Base-by-base conservation (phyloP, 2,797 vertebrate species). In the Liasis olivaceus region DNA sequence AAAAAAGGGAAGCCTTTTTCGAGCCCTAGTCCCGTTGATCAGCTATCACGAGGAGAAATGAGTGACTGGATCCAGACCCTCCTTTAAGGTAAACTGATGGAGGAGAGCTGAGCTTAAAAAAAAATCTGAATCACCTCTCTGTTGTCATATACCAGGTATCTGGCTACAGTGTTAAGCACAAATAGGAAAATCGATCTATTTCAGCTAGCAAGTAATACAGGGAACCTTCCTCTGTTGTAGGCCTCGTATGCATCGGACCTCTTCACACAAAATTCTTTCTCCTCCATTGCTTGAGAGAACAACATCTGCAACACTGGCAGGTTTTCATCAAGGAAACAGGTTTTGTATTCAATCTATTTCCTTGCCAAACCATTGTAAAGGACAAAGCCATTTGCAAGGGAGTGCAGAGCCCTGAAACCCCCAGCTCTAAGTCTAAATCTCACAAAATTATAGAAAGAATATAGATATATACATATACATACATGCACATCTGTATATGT, bases 401-500 rank as follows among this genome's bases (percentile, higher is more conserved):
- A 47, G 36, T 47, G 3, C 20, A 47, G 72, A 47, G 20, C n/a
- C 51, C 7, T 14, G 22, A 60, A 69, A 86, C 28, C 14, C 26
- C 36, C 60, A 62, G 11, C 59, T 69, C 1, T 64, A 89, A 17
- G 28, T 22, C 92, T 72, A 85, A 66, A 77, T 62, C 20, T 81
- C 17, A 59, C 26, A 58, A 63, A 81, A 47, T 12, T 88, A 24
- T 2, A 81, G 20, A 81, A 9, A 1, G 42, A 47, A 81, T 22
- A 81, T 22, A 81, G 42, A 69, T n/a, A 88, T 94, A 90, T 36
- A 22, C 88, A 54, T 90, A 60, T 28, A 24, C 0, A 63, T 90
- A 93, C 8, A 66, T 60, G 93, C 59, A 56, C 58, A 95, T 58
- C 92, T 89, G 91, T 90, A 95, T 94, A 95, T 64, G 47, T 88